Base-by-base conservation (phyloP, 2,113 vertebrate genomes). In the Casuarius casuarius region DNA sequence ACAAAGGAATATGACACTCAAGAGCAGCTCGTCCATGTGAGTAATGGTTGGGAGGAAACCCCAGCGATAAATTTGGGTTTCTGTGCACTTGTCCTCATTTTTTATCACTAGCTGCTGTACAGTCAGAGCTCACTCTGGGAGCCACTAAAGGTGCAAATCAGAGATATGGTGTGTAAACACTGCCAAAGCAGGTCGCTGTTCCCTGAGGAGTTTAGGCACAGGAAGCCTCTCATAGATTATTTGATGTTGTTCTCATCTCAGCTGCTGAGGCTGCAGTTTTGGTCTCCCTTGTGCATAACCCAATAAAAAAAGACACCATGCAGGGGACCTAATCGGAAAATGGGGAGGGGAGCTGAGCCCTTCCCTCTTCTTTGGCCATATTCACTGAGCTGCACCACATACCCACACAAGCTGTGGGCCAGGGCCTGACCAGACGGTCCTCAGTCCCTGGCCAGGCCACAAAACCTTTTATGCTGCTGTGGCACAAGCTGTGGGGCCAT, bases 11-110 rank as follows among this genome's bases (percentile, higher is more conserved):
- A 99, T 3, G 99, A 99, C 97, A 99, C 99, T 71, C 99, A 99
- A 97, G 99, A 99, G 80, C 99, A 99, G 89, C 98, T 99, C 7
- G 99, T 99, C 71, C 99, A 99, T 52, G 99, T 99, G 97, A 99
- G 99, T 96, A 97, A 97, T 95, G 87, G 87, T 78, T 80, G 90
- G 73, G 91, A 96, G 91, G 90, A 96, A 94, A 89, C 66, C 70
- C 94, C 74, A 77, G 87, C 7, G 6, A 90, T 96, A 96, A 94
- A 96, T 97, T 93, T 91, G 86, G 70, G 58, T 95, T 97, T 92
- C 93, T 96, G 35, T 93, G 62, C 82, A 72, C 90, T 95, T 96
- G 95, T 96, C 92, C 61, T 96, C 95, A 95, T 96, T 95, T 94
- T 96, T 97, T 94, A 93, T 96, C 92, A 59, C 88, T 84, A 89